Evolutionary conservation across 2,888 invertebrate genomes (phyloP).

Genomic region (Oscheius sp.): DNA sequence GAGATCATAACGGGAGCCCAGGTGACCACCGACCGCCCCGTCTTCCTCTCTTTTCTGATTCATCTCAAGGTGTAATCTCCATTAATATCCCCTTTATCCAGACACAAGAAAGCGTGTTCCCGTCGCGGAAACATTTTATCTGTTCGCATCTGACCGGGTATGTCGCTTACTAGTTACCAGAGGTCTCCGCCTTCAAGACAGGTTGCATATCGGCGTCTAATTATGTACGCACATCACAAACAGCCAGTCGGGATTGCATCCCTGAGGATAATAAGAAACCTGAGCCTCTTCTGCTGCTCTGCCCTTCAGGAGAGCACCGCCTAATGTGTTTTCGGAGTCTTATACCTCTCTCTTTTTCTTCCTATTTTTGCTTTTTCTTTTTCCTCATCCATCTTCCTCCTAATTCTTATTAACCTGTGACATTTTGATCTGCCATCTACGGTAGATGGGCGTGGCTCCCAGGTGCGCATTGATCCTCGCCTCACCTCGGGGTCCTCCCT

Average conservation of each 20-base stretch:
- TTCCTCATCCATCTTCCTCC: not conserved
- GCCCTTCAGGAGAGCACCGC: constrained; percentile 15
- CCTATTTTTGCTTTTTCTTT: not conserved
- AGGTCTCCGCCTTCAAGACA: constrained; percentile 17
- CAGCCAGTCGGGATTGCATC: constrained; percentile 28
- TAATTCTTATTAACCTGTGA: not conserved
- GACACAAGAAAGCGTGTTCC: not conserved
- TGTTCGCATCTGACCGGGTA: constrained; percentile 26
- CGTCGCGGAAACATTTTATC: constrained; percentile 35
- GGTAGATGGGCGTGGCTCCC: constrained; percentile 28
- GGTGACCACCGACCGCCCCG: constrained; percentile 11
- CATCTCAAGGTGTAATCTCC: too few species aligned
- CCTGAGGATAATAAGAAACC: constrained; percentile 31
- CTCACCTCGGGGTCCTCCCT: constrained; percentile 8
- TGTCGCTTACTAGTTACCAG: constrained; percentile 27
- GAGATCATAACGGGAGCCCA: constrained; percentile 28
- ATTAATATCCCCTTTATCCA: too few species aligned
- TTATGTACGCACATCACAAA: constrained; percentile 34
- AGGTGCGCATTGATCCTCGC: constrained; percentile 30
- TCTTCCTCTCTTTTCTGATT: not conserved
- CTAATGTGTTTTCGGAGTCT: constrained; percentile 2
- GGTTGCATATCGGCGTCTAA: constrained; percentile 34
- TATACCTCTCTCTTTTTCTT: constrained; percentile 21
- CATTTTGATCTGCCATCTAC: constrained; percentile 16
- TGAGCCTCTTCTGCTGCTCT: constrained; percentile 26